These are phyloP conservation scores for Spodoptera littoralis DNA, from an alignment of 2,888 invertebrate species.

Conservation along the genomic window DNA sequence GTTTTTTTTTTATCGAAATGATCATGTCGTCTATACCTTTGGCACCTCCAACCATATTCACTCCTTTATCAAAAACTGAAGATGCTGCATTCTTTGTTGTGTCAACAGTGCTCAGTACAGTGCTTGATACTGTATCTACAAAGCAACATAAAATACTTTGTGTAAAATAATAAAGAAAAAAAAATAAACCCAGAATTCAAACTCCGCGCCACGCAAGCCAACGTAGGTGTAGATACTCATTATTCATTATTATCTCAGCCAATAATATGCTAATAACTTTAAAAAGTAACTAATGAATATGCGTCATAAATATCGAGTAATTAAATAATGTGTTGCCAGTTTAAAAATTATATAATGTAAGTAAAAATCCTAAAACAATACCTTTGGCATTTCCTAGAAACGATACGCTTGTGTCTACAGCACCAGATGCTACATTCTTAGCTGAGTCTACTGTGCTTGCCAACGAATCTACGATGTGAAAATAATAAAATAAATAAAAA, in stretches of 20 bases:
- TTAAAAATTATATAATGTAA: not conserved
- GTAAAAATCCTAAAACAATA: constrained; percentile 39
- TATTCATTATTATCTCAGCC: no score
- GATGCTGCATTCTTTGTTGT: constrained; percentile 71
- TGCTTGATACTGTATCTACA: constrained; percentile 73
- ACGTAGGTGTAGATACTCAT: no score
- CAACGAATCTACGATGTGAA: constrained; percentile 66
- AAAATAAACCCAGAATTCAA: no score
- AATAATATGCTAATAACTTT: no score
- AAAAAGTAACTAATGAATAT: no score
- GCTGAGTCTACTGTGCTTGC: constrained; percentile 71
- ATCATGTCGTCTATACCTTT: constrained; percentile 63
- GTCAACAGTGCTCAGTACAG: constrained; percentile 70
- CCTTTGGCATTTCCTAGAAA: constrained; percentile 72
- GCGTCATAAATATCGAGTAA: no score
- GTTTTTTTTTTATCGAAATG: constrained; percentile 2
- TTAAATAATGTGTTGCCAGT: no score
- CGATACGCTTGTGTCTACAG: constrained; percentile 67
- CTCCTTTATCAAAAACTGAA: constrained; percentile 69
- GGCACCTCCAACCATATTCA: constrained; percentile 66
- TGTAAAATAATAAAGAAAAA: constrained; percentile 17
- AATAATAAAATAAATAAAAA: constrained; percentile 24
- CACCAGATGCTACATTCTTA: constrained; percentile 65
- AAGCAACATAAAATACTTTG: constrained; percentile 49
- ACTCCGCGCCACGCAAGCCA: no score